A percentile compares a stretch with the other conserved stretches of the same genome.
Evolutionary conservation across 2,888 invertebrate genomes (phyloP).

Genomic region (Gymnoscelis rufifasciata): DNA sequence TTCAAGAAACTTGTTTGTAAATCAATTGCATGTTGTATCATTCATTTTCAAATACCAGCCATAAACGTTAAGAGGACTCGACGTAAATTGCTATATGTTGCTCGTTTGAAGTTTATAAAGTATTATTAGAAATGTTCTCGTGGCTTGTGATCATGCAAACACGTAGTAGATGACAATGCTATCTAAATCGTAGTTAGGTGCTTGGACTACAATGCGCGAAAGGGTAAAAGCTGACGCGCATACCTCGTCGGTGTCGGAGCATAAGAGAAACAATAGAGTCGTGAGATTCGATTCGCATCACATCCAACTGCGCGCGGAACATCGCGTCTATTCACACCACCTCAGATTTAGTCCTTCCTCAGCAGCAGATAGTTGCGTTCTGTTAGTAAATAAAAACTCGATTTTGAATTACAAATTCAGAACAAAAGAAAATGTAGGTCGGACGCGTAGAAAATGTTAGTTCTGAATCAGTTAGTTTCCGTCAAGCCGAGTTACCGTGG

Average conservation of each 20-base stretch:
- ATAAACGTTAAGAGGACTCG: slow-evolving; percentile 20
- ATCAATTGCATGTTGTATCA: slow-evolving; percentile 24
- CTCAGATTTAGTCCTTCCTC: slow-evolving; percentile 19
- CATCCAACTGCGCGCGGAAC: slow-evolving; percentile 45
- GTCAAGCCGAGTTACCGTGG: slow-evolving; percentile 63
- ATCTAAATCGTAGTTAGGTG: slow-evolving; percentile 42
- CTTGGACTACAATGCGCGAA: slow-evolving; percentile 46
- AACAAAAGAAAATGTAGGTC: slow-evolving; percentile 14
- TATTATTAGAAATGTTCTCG: slow-evolving; percentile 38
- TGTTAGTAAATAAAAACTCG: background rate
- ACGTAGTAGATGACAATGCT: slow-evolving; percentile 54
- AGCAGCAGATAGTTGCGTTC: slow-evolving; percentile 32
- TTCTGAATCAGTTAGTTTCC: slow-evolving; percentile 55
- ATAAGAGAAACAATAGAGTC: slow-evolving; percentile 67
- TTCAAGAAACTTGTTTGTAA: slow-evolving; percentile 11
- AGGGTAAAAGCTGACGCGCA: slow-evolving; percentile 64
- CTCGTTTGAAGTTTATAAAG: slow-evolving; percentile 22
- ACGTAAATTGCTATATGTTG: slow-evolving; percentile 22
- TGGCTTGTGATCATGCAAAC: slow-evolving; percentile 42
- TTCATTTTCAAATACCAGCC: slow-evolving; percentile 22
- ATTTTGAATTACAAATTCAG: background rate
- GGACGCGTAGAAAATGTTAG: slow-evolving; percentile 48
- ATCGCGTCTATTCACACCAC: slow-evolving; percentile 38
- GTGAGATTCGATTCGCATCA: slow-evolving; percentile 64
- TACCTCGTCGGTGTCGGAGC: slow-evolving; percentile 54